A percentile compares a stretch with the other conserved stretches of the same genome.
Conservation (phyloP, 2,797 vertebrate species). For the Spinus pinus region DNA sequence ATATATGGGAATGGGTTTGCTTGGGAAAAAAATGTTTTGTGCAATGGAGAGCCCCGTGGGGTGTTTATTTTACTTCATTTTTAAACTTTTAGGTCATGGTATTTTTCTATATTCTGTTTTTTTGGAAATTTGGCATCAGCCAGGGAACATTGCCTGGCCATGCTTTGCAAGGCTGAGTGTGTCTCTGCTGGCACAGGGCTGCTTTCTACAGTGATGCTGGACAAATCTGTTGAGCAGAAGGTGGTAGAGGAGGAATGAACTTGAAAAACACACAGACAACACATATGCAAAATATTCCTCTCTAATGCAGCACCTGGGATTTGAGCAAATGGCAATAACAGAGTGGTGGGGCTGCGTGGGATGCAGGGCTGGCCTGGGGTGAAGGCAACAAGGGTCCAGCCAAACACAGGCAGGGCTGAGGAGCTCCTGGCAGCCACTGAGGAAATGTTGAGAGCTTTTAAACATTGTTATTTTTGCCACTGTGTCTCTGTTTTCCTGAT, state of each 20-base stretch:
- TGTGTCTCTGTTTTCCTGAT: neutral
- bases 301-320: neutral
- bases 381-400: neutral
- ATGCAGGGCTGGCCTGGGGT: neutral
- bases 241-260: slow-evolving; percentile 6
- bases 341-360: neutral
- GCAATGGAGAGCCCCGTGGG: neutral
- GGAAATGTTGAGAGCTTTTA: neutral
- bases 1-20: neutral
- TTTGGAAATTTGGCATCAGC: neutral
- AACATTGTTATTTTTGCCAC: neutral
- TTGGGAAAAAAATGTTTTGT: neutral
- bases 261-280: neutral
- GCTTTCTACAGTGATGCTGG: neutral
- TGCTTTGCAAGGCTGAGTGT: neutral
- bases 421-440: neutral
- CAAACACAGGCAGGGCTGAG: neutral
- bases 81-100: neutral
- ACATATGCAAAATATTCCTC: neutral
- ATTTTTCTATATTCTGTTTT: neutral
- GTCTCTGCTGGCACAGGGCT: neutral
- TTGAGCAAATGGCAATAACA: slow-evolving; percentile 28
- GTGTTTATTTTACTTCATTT: neutral
- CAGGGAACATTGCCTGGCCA: neutral
- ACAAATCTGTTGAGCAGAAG: slow-evolving; percentile 42